Evolutionary conservation across 92 coral and sea anemone species (phyloP).

Genomic region (Zoanthus solanderi): DNA sequence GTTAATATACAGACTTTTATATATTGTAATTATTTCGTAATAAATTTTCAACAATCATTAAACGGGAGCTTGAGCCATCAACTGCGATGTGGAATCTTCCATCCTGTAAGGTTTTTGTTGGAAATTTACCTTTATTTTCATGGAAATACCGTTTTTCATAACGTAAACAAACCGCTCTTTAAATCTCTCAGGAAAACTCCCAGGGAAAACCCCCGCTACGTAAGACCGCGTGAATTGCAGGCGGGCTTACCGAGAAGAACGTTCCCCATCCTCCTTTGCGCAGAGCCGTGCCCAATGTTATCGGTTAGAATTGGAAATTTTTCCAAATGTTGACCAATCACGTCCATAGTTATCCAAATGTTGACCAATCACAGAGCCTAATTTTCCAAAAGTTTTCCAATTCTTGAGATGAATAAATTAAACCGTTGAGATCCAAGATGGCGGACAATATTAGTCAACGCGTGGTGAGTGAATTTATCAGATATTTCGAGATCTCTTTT

Average conservation of each 20-base stretch:
- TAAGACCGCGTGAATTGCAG: no score
- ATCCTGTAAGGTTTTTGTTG: no score
- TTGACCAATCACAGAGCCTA: constrained; percentile 29
- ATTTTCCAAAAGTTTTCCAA: constrained; percentile 37
- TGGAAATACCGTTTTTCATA: not conserved
- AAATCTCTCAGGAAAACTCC: no score
- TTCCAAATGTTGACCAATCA: constrained; percentile 17
- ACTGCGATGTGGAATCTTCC: not conserved
- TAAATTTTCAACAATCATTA: not conserved
- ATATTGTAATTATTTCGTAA: not conserved
- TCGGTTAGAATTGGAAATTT: not conserved
- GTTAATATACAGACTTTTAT: not conserved
- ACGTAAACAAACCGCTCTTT: no score
- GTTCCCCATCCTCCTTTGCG: no score
- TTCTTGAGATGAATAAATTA: not conserved
- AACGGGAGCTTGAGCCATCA: not conserved
- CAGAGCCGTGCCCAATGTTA: not conserved
- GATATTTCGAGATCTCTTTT: not conserved
- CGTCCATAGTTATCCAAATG: constrained; percentile 16
- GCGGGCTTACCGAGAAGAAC: no score
- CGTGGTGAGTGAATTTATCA: not conserved
- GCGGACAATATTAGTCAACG: no score
- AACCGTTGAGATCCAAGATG: not conserved
- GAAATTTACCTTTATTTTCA: not conserved
- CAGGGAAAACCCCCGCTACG: no score